phyloP scores from a whole-genome alignment of 2,797 vertebrate species.

The Neosilurus hyrtlii region DNA sequence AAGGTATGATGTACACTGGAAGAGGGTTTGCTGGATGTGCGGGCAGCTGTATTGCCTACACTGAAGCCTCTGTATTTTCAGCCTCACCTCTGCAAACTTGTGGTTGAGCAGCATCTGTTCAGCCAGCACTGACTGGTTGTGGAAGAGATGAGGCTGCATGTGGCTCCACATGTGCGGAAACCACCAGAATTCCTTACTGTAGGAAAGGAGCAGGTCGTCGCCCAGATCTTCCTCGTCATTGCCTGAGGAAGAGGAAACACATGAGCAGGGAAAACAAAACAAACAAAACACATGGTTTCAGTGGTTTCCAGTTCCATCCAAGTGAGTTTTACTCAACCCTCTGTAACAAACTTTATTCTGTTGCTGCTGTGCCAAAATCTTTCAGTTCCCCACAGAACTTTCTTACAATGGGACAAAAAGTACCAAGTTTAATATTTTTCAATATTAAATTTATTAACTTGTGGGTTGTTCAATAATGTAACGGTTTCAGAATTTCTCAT shows the following conservation, averaged over 20 bases:
- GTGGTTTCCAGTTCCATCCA: background rate
- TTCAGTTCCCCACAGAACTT: background rate
- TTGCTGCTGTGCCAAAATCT: background rate
- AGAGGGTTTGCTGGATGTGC: too few species aligned
- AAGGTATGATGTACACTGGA: background rate
- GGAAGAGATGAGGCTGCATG: slow-evolving; percentile 98
- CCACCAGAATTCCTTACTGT: slow-evolving; percentile 97
- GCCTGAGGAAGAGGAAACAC: slow-evolving; percentile 69
- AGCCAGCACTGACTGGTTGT: slow-evolving; percentile 94
- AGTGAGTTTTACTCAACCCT: background rate
- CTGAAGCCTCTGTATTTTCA: background rate
- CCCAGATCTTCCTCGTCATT: slow-evolving; percentile 95
- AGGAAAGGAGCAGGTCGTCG: slow-evolving; percentile 92
- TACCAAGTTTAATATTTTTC: background rate
- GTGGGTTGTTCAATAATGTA: slow-evolving; percentile 1
- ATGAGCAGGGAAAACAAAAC: background rate
- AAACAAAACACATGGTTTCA: background rate
- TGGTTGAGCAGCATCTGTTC: slow-evolving; percentile 99
- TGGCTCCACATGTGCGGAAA: slow-evolving; percentile 99
- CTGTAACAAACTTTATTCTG: background rate
- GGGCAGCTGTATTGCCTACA: background rate
- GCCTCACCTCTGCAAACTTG: slow-evolving; percentile 95
- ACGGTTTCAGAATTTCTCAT: background rate
- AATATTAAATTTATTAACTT: background rate
- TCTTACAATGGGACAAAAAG: background rate